Base-by-base conservation (phyloP, 2,113 vertebrate species). In the Strigops habroptila region DNA sequence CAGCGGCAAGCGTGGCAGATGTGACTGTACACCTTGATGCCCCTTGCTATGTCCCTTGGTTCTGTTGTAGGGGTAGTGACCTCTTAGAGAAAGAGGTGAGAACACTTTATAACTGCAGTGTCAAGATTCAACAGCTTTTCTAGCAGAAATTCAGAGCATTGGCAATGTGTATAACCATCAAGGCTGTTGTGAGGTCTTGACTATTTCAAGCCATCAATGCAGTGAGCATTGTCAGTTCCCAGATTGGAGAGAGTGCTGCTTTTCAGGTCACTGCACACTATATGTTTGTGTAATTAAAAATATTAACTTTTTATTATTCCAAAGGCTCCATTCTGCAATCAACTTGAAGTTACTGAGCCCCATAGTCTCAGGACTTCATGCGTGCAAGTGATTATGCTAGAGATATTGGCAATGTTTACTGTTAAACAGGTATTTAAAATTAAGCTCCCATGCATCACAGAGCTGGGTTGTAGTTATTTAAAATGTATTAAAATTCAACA, bases 111-210 rank as follows among this genome's bases (percentile, higher is more conserved):
- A 13, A 25, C 55, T 52, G 14, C 30, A 71, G 46, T 16, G 82
- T 18, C 1, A 2, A 71, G 51, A 71, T 67, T 44, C 46, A 49
- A 18, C 10, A 30, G 27, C n/a, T 78, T 43, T 24, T 70, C 27
- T 33, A 44, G n/a, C 14, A 64, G 63, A 71, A 53, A 53, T 11
- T 68, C 28, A 22, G 57, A 59, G 48, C 22, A 4, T 3, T 85
- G 43, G 14, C n/a, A 41, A 7, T 0, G 0, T 49, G 6, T 15
- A 18, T 33, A 70, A 33, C 18, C 41, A 70, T 22, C 27, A 41
- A 78, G 85, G 46, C 15, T 73, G 15, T 25, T 31, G 18, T 30
- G 80, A 68, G 91, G 23, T 11, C 10, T 83, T 60, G 62, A 24
- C 15, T 48, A 19, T 48, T 46, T 82, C 48, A 60, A 84, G 21